Evolutionary conservation across 2,113 vertebrate species (phyloP).

Genomic region (Rhynchomys soricoides): DNA sequence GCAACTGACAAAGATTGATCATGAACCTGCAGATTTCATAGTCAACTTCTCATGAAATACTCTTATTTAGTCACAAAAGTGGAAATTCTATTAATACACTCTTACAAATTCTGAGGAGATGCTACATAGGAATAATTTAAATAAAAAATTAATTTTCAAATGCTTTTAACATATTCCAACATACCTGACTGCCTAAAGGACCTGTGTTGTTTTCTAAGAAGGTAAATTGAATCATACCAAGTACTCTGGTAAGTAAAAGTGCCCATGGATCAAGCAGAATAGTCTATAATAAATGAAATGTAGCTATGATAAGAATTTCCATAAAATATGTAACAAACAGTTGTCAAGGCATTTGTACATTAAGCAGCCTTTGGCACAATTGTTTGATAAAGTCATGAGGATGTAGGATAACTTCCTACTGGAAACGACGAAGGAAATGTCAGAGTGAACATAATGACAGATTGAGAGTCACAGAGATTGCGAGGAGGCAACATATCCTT

Average conservation of each 20-base stretch:
- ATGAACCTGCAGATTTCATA: neutral
- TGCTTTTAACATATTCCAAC: neutral
- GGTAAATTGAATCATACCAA: neutral
- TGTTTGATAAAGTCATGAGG: constrained; percentile 40
- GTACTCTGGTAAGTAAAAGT: neutral
- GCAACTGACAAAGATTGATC: neutral
- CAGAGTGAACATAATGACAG: neutral
- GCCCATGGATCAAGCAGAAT: neutral
- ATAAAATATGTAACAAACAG: constrained; percentile 51
- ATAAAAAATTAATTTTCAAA: constrained; percentile 32
- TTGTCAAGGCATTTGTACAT: constrained; percentile 34
- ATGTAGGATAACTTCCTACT: constrained; percentile 30
- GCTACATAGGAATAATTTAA: constrained; percentile 3
- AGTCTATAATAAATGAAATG: constrained; percentile 8
- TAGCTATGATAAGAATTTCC: constrained; percentile 41
- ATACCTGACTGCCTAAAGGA: constrained; percentile 31
- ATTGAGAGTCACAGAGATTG: constrained; percentile 47
- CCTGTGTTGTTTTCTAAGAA: neutral
- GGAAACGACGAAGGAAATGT: constrained; percentile 52
- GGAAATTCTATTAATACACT: neutral
- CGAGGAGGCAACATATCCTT: constrained; percentile 44
- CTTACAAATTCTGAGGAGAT: neutral
- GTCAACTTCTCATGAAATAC: constrained; percentile 42
- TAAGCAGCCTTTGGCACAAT: constrained; percentile 44
- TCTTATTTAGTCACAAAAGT: constrained; percentile 23